Evolutionary conservation across 2,113 vertebrate species (phyloP), one percentile per base, ranked within the genome.

Genomic region (Helogale parvula): DNA sequence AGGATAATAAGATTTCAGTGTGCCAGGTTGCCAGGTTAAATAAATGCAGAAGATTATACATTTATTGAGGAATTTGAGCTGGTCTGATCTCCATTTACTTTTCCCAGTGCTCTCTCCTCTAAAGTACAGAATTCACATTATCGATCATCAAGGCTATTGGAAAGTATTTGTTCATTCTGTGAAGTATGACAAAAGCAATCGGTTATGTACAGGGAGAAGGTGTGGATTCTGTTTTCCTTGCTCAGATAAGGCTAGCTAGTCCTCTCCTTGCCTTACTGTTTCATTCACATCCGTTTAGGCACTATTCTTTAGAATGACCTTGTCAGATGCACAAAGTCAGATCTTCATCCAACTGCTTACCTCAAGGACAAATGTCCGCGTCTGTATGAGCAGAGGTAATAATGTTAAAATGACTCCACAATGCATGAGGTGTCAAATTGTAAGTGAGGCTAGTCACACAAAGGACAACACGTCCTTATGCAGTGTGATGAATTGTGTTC

Each of bases 371-470:
- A 88, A 47, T 81, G 63, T 29, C 16, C 21, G 52, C 14, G 3
- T 69, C 65, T 92, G 12, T 47, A 13, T 4, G 33, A 93, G 41
- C 41, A 76, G 25, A 87, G 21, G 6, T 79, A 80, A 65, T 63
- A 69, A 90, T 72, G 23, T 54, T 74, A 52, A 96, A 88, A 77
- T 66, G 41, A 72, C 21, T 92, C 23, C 63, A 79, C 12, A 95
- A 31, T 25, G 38, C 54, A 35, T 25, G 31, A 14, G 12, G 17
- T 90, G 57, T 92, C 72, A 94, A 93, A 38, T 11, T 69, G 9
- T 72, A 95, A 90, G 25, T 76, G 50, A 95, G 72, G 94, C 79
- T 74, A 88, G 21, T 80, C 45, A 92, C 15, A 45, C 54, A 72
- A 84, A 65, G 68, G 90, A 79, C 21, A 92, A 79, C 11, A 25